A percentile compares a stretch with the other conserved stretches of the same genome.
These are phyloP conservation scores for Enteromius thamalakanensis DNA, from an alignment of 2,797 vertebrate species.

Conservation along the genomic window DNA sequence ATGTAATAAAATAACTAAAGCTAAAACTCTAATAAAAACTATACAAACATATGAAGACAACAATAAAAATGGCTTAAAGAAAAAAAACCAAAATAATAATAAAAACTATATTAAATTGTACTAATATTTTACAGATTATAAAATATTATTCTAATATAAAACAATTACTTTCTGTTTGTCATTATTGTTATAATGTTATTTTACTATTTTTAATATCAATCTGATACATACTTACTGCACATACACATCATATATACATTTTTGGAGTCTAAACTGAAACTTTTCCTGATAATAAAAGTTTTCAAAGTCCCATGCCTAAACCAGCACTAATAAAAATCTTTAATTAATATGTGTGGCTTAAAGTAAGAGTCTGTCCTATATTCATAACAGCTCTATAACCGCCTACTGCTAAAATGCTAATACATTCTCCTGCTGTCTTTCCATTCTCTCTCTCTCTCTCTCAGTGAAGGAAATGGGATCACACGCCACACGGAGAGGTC, in stretches of 20 bases:
- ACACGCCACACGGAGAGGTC: conserved; percentile 22
- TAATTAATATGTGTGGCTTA: neutral
- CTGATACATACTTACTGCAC: no score
- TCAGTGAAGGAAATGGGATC: conserved; percentile 31
- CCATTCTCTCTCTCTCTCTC: neutral
- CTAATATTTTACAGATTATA: neutral
- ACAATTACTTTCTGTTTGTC: neutral
- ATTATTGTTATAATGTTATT: neutral
- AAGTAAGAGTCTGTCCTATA: neutral
- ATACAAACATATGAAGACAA: neutral
- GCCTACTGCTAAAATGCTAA: conserved; percentile 15
- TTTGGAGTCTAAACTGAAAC: neutral
- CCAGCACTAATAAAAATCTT: neutral
- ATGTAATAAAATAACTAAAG: neutral
- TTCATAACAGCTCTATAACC: neutral
- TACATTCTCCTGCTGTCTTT: neutral
- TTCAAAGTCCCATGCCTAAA: neutral
- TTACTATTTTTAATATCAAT: neutral
- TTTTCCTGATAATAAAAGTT: neutral
- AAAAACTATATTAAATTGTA: neutral
- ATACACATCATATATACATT: no score
- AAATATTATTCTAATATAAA: neutral
- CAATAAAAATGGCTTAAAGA: neutral
- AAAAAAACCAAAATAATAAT: neutral
- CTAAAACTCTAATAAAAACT: neutral